Evolutionary conservation across 2,797 vertebrate species (phyloP).

Genomic region (Buphagus erythrorhynchus): DNA sequence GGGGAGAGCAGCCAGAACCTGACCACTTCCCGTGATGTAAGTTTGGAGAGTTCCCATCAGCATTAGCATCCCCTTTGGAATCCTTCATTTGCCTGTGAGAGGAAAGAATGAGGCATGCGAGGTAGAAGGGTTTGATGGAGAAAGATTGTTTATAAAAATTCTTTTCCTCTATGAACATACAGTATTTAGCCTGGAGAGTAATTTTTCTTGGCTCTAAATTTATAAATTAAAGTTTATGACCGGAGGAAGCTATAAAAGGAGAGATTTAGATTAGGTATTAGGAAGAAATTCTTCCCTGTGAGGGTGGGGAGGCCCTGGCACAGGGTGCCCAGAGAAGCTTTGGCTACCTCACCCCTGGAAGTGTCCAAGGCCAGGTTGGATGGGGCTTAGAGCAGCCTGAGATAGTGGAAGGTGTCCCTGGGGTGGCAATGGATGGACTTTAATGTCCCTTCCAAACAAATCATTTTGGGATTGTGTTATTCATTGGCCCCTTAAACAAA

Average conservation of each 20-base stretch:
- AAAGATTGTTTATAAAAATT: background rate
- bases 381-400: fast-evolving
- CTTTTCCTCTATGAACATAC: background rate
- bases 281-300: background rate
- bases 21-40: constrained; percentile 84
- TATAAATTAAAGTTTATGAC: background rate
- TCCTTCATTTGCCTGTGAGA: background rate
- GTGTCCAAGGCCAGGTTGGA: background rate
- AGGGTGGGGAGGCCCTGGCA: background rate
- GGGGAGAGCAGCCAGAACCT: constrained; percentile 84
- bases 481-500: background rate
- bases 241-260: background rate
- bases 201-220: background rate
- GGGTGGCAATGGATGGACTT: background rate
- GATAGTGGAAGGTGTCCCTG: fast-evolving
- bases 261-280: background rate
- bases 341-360: background rate
- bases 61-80: background rate
- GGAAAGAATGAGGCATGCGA: background rate
- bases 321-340: background rate
- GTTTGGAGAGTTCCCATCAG: constrained; percentile 10
- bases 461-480: background rate
- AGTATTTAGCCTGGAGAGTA: background rate
- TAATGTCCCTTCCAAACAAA: background rate
- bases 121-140: background rate